Conservation (phyloP, 2,888 invertebrate genomes). For the Andrena chrysosceles region DNA sequence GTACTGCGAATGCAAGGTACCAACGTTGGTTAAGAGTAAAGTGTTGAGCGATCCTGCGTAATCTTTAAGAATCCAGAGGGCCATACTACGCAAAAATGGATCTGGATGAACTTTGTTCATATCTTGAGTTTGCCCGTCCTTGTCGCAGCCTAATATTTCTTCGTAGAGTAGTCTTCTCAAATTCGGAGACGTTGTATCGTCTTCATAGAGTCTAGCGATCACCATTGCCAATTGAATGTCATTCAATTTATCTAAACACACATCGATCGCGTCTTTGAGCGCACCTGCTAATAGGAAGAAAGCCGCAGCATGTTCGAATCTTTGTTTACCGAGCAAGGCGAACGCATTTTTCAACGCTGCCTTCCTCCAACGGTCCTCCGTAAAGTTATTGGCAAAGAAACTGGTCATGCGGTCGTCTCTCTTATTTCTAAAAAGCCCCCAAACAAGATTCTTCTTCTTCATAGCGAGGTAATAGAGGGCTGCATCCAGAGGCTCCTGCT, state of each 20-base stretch:
- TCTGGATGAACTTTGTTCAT: slow-evolving; percentile 93
- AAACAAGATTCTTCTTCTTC: slow-evolving; percentile 98
- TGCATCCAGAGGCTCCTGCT: slow-evolving; percentile 98
- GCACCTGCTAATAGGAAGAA: slow-evolving; percentile 98
- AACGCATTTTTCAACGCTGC: slow-evolving; percentile 99
- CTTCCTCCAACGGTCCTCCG: slow-evolving; percentile 97
- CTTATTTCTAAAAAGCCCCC: slow-evolving; percentile 96
- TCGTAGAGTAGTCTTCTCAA: slow-evolving; percentile 92
- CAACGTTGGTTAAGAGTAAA: slow-evolving; percentile 92
- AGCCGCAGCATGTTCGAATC: slow-evolving; percentile 99
- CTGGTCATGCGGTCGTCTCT: slow-evolving; percentile 96
- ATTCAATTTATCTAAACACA: slow-evolving; percentile 95
- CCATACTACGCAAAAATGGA: slow-evolving; percentile 99
- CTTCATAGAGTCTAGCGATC: slow-evolving; percentile 96
- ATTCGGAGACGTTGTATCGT: slow-evolving; percentile 89
- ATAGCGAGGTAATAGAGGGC: slow-evolving; percentile 98
- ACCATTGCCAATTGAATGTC: slow-evolving; percentile 98
- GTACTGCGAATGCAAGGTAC: slow-evolving; percentile 90
- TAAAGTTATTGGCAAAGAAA: slow-evolving; percentile 98
- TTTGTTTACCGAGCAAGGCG: slow-evolving; percentile 96
- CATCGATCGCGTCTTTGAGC: slow-evolving; percentile 97
- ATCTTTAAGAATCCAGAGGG: slow-evolving; percentile 97
- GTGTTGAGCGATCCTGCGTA: slow-evolving; percentile 95
- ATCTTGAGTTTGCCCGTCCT: slow-evolving; percentile 89
- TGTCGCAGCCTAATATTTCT: slow-evolving; percentile 90